phyloP scores from a whole-genome alignment of 2,888 invertebrate genomes.

The Pristionchus arcanus region DNA sequence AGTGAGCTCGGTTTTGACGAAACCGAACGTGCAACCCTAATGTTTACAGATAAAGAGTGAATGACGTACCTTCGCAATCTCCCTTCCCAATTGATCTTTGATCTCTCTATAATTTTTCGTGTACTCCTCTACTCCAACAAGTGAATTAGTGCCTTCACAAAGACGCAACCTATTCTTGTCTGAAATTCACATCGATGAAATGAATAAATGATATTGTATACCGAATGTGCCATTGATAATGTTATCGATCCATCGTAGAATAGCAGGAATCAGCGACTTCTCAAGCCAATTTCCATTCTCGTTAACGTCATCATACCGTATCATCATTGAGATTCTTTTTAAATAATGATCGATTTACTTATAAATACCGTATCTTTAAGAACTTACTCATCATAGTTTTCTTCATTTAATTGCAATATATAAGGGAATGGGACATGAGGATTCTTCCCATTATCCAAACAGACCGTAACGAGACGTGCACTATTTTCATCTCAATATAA shows the following conservation, averaged over 20 bases:
- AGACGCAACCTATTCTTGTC: conserved; percentile 11
- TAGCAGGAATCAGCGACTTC: not conserved
- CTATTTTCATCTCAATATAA: not conserved
- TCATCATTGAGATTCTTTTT: not conserved
- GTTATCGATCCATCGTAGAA: conserved; percentile 41
- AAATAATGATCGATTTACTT: not conserved
- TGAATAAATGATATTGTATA: not conserved
- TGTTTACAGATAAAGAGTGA: not conserved
- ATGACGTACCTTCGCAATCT: conserved; percentile 60
- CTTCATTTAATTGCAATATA: not conserved
- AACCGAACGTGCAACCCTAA: too few relatives aligned
- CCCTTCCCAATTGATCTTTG: conserved; percentile 63
- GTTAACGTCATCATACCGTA: not conserved
- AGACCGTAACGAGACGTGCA: not conserved
- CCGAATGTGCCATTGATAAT: conserved; percentile 18
- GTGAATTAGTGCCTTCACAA: conserved; percentile 52
- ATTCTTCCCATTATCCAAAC: conserved; percentile 40
- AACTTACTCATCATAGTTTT: not conserved
- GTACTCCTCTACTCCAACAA: conserved; percentile 70
- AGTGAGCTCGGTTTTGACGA: too few relatives aligned
- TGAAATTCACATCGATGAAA: too few relatives aligned
- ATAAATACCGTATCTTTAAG: not conserved
- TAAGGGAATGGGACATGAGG: conserved; percentile 48
- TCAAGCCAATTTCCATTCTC: conserved; percentile 32
- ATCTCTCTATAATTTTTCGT: conserved; percentile 63